Percentiles rank a stretch among this genome's conserved stretches.
phyloP scores from a whole-genome alignment of 2,113 vertebrate species.

The Apteryx mantelli region DNA sequence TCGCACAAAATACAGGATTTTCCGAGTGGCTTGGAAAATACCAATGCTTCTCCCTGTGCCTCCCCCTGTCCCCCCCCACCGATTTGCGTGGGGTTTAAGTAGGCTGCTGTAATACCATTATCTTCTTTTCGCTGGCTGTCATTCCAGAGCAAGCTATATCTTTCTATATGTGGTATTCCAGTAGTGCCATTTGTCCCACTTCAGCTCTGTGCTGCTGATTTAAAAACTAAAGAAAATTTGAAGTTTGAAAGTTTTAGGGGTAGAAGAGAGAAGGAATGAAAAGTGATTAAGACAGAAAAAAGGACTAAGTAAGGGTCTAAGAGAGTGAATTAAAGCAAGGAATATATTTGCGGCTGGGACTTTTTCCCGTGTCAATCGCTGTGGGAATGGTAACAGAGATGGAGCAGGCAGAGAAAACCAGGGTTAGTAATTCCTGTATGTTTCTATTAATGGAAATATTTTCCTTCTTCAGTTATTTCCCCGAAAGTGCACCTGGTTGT shows the following conservation, averaged over 20 bases:
- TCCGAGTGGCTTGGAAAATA: neutral
- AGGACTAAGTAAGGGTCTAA: neutral
- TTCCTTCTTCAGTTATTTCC: conserved; percentile 87
- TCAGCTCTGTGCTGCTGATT: neutral
- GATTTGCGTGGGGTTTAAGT: neutral
- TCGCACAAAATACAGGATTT: neutral
- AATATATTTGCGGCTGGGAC: neutral
- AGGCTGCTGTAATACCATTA: neutral
- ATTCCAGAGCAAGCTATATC: neutral
- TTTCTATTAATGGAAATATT: neutral
- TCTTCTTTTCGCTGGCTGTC: neutral
- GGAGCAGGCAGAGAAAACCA: neutral
- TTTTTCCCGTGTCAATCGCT: neutral
- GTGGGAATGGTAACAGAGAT: neutral
- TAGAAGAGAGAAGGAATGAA: neutral
- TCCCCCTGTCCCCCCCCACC: no score
- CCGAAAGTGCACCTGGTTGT: conserved; percentile 95
- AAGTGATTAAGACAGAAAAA: neutral
- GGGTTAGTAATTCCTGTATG: rapidly evolving
- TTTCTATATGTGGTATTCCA: neutral
- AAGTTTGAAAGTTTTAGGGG: neutral
- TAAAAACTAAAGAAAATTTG: neutral
- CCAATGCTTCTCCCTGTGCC: neutral
- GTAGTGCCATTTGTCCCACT: neutral
- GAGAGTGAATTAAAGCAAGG: neutral